Evolutionary conservation across 2,113 vertebrate genomes (phyloP).

Genomic region (Microcebus ravelobensis): DNA sequence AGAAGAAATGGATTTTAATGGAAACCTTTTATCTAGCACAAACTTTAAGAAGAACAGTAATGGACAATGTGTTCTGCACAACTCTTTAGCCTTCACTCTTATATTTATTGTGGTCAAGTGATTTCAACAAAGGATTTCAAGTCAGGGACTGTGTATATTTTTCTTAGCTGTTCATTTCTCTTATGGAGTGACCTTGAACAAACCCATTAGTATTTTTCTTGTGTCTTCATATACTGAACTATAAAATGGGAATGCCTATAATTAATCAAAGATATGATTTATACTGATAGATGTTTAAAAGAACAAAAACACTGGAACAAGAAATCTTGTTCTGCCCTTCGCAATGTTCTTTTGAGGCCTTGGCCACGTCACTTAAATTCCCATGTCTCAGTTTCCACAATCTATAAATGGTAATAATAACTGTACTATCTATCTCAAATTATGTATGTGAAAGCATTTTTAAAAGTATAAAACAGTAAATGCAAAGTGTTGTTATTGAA

Average conservation of each 20-base stretch:
- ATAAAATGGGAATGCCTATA: constrained; percentile 34
- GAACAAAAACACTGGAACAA: constrained; percentile 25
- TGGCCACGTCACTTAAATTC: neutral
- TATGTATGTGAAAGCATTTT: neutral
- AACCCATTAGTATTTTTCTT: neutral
- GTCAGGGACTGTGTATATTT: neutral
- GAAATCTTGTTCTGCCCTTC: constrained; percentile 5
- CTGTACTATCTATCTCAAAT: neutral
- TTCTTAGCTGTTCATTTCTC: constrained; percentile 15
- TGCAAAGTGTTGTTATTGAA: neutral
- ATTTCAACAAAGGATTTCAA: constrained; percentile 30
- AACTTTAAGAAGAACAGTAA: constrained; percentile 44
- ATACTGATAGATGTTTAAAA: neutral
- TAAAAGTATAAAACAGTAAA: neutral
- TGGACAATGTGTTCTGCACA: constrained; percentile 9
- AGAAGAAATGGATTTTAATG: constrained; percentile 66
- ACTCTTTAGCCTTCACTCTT: neutral
- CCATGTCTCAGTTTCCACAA: neutral
- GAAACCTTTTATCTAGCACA: constrained; percentile 63
- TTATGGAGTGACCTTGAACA: constrained; percentile 3
- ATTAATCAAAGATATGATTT: constrained; percentile 23
- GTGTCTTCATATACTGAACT: constrained; percentile 27
- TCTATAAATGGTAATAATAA: constrained; percentile 12
- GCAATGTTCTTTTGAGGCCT: neutral
- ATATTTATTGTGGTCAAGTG: constrained; percentile 24